These are phyloP conservation scores for Ophioninae sp. DNA, from an alignment of 2,888 invertebrate species.

Conservation along the genomic window DNA sequence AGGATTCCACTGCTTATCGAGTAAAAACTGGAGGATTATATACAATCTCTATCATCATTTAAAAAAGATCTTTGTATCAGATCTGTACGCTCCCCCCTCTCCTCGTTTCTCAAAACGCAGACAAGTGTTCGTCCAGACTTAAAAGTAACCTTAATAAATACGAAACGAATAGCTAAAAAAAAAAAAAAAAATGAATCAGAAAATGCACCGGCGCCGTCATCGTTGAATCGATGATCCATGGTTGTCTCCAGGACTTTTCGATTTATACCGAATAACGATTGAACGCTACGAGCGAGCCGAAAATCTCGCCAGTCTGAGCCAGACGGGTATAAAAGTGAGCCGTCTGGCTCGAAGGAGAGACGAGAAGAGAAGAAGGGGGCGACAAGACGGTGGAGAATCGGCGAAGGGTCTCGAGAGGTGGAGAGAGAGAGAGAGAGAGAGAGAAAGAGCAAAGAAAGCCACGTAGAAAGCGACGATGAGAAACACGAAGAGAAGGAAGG, in stretches of 20 bases:
- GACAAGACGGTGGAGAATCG: not conserved
- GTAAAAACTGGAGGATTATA: no score
- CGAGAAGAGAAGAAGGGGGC: constrained; percentile 3
- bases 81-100: no score
- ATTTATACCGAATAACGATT: not conserved
- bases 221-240: no score
- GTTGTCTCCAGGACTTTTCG: not conserved
- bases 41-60: no score
- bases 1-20: no score
- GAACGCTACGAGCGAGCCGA: constrained; percentile 13
- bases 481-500: not conserved
- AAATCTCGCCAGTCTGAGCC: constrained; percentile 47
- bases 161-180: no score
- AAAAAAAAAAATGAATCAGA: no score
- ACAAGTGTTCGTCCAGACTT: no score
- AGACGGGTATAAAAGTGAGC: constrained; percentile 43
- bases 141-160: no score
- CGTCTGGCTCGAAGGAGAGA: constrained; percentile 28
- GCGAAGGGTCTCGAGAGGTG: not conserved
- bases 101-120: no score
- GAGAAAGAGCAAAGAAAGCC: constrained; percentile 12
- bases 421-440: constrained; percentile 15
- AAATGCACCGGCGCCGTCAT: no score
- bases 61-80: no score
- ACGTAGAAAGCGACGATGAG: constrained; percentile 11